These are phyloP conservation scores for Notolabrus celidotus DNA, from an alignment of 2,797 vertebrate species.

Conservation along the genomic window DNA sequence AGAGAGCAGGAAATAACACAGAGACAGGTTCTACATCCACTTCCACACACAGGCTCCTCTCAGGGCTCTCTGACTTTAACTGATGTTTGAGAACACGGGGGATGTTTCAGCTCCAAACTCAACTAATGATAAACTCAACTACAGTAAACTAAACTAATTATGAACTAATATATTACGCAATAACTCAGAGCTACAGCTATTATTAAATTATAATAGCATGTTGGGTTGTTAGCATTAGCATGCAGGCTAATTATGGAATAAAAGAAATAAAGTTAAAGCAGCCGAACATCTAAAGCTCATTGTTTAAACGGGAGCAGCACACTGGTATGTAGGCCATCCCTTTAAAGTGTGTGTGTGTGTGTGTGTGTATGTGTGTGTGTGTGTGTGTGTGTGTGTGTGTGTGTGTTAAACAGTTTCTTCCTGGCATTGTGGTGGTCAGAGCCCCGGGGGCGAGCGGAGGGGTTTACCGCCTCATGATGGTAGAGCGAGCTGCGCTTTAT, in stretches of 20 bases:
- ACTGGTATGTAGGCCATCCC: slow-evolving; percentile 16
- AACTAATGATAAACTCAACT: no score
- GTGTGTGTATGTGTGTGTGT: slow-evolving; percentile 10
- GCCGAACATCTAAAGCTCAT: neutral
- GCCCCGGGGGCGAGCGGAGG: slow-evolving; percentile 24
- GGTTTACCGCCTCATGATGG: slow-evolving; percentile 46
- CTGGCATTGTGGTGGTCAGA: slow-evolving; percentile 63
- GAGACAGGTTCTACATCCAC: slow-evolving; percentile 26
- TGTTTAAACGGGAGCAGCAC: slow-evolving; percentile 38
- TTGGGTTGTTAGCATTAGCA: no score
- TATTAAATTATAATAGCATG: no score
- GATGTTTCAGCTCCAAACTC: no score
- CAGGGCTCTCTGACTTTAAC: no score
- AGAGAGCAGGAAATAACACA: slow-evolving; percentile 57
- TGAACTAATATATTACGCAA: no score
- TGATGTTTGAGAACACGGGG: no score
- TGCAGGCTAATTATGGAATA: no score
- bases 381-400: slow-evolving; percentile 17
- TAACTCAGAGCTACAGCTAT: no score
- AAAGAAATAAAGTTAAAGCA: neutral
- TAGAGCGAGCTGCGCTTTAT: slow-evolving; percentile 32
- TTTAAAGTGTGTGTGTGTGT: neutral
- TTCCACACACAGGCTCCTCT: slow-evolving; percentile 16
- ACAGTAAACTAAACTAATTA: no score
- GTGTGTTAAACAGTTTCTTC: slow-evolving; percentile 51